phyloP scores from a whole-genome alignment of 2,113 vertebrate genomes.

The Actenoides lindsayi region DNA sequence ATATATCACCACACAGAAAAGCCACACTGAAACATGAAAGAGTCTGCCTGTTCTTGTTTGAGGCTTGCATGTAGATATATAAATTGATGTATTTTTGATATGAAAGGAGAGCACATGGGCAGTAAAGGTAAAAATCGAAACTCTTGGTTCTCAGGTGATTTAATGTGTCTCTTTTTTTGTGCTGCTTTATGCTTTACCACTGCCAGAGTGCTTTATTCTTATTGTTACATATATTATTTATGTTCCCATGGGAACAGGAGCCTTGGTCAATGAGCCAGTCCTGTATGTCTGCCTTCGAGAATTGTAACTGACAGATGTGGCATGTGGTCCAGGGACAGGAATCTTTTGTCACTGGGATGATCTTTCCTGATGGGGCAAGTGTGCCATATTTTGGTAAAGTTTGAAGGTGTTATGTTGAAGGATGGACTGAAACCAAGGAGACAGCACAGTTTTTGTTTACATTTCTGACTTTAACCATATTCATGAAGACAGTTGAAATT shows the following conservation, averaged over 20 bases:
- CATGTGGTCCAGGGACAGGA: not conserved
- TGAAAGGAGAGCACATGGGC: not conserved
- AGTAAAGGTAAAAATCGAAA: not conserved
- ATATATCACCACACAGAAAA: not conserved
- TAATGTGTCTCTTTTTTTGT: not conserved
- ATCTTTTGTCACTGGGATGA: rapidly evolving
- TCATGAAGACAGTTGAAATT: not conserved
- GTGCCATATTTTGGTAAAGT: rapidly evolving
- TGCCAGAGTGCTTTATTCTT: not conserved
- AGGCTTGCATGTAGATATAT: not conserved
- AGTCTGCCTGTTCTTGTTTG: not conserved
- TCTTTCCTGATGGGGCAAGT: not conserved
- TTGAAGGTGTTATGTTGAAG: not conserved
- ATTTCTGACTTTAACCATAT: not conserved
- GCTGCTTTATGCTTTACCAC: not conserved
- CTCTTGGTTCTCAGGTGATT: not conserved
- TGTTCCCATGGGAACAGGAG: not conserved
- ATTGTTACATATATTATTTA: not conserved
- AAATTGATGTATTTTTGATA: not conserved
- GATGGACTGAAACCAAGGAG: not conserved
- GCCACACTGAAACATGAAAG: not conserved
- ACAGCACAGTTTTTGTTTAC: not conserved
- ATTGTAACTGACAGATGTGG: not conserved
- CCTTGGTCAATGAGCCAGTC: not conserved
- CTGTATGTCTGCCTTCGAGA: not conserved